Evolutionary conservation across 2,113 vertebrate genomes (phyloP).

Genomic region (Urocolius indicus): DNA sequence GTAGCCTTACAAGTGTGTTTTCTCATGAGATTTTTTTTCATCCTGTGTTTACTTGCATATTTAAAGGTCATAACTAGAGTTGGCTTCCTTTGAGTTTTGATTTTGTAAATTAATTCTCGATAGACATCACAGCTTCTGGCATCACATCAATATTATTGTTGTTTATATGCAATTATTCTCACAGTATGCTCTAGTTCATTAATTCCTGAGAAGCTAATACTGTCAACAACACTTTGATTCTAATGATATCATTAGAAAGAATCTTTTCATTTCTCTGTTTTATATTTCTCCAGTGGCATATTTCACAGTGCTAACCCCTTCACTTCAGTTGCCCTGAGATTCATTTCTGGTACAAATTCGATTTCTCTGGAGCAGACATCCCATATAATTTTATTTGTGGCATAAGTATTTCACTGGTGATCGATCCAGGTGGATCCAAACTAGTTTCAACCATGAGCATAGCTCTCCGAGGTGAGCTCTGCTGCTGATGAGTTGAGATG

Average conservation of each 20-base stretch:
- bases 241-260: constrained; percentile 29
- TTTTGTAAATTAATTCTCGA: constrained; percentile 3
- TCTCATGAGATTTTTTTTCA: neutral
- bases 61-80: neutral
- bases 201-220: constrained; percentile 6
- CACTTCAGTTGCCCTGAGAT: neutral
- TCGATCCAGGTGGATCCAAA: neutral
- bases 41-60: neutral
- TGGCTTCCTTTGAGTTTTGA: constrained; percentile 1
- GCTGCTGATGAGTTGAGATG: neutral
- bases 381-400: neutral
- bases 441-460: neutral
- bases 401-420: neutral
- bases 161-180: constrained; percentile 43
- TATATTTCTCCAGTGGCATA: neutral
- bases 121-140: neutral
- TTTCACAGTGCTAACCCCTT: neutral
- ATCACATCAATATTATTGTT: neutral
- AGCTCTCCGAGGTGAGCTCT: neutral
- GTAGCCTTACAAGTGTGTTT: neutral
- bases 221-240: neutral
- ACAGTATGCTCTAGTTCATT: constrained; percentile 27
- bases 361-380: neutral
- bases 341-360: neutral
- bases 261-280: neutral